Percentiles rank a stretch among this genome's conserved stretches.
These are phyloP conservation scores for Elephas maximus DNA, from an alignment of 2,113 vertebrate species.

Conservation along the genomic window DNA sequence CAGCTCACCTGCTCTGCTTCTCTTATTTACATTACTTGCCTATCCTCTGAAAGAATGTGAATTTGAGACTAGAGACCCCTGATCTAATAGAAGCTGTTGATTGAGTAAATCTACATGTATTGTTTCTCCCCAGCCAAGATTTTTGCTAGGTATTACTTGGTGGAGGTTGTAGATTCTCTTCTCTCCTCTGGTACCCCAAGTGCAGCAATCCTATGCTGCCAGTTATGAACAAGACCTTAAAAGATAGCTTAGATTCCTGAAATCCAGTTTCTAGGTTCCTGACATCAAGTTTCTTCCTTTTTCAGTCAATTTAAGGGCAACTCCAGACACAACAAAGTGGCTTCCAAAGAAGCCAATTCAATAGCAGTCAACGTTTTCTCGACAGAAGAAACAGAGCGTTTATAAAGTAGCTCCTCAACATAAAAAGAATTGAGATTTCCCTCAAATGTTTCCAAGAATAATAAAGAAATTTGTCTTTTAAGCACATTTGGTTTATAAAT, in stretches of 20 bases:
- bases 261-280: not conserved
- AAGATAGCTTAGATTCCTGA: not conserved
- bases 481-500: slow-evolving; percentile 6
- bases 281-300: slow-evolving; percentile 12
- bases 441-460: slow-evolving; percentile 57
- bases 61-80: not conserved
- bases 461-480: slow-evolving; percentile 38
- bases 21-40: not conserved
- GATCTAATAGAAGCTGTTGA: not conserved
- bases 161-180: not conserved
- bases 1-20: not conserved
- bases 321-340: not conserved
- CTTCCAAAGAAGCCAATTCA: not conserved
- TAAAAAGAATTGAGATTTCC: slow-evolving; percentile 29
- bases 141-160: not conserved
- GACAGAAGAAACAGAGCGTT: not conserved
- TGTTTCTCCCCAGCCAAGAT: not conserved
- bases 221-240: not conserved
- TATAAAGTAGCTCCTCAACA: not conserved
- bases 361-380: slow-evolving; percentile 3
- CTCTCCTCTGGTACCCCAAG: not conserved
- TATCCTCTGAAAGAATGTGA: not conserved
- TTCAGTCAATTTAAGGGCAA: slow-evolving; percentile 34
- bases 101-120: not conserved
- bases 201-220: not conserved